These are phyloP conservation scores for Etheostoma cragini DNA, from an alignment of 2,113 vertebrate species.

Conservation along the genomic window DNA sequence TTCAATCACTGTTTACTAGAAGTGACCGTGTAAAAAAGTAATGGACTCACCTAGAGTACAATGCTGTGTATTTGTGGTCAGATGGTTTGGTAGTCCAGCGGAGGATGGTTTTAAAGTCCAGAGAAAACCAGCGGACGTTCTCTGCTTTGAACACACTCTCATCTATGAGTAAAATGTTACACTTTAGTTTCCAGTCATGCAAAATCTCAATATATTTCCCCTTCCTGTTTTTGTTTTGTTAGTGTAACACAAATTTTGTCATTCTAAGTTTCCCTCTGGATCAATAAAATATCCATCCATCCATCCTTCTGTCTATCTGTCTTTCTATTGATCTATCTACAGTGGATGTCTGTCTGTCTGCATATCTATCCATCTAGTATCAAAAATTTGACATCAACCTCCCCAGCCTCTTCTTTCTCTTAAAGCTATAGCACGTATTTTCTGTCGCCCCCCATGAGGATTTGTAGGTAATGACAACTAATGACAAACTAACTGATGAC, in stretches of 20 bases:
- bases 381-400: not conserved
- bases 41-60: constrained; percentile 84
- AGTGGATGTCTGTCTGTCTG: too few relatives aligned
- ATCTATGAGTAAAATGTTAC: not conserved
- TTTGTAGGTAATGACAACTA: too few relatives aligned
- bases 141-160: constrained; percentile 63
- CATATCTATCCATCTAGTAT: not conserved
- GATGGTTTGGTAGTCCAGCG: constrained; percentile 84
- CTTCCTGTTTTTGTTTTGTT: not conserved
- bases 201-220: not conserved
- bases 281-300: too few relatives aligned
- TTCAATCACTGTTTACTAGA: not conserved
- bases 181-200: not conserved
- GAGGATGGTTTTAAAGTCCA: constrained; percentile 92
- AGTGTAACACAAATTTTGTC: too few relatives aligned
- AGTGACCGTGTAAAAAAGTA: not conserved
- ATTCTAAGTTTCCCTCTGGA: too few relatives aligned
- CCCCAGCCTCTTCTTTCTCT: not conserved
- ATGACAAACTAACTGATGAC: too few relatives aligned
- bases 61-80: constrained; percentile 83
- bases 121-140: constrained; percentile 89
- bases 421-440: not conserved
- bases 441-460: too few relatives aligned
- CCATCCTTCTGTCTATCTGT: too few relatives aligned
- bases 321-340: too few relatives aligned